Base-by-base conservation (phyloP, 2,113 vertebrate species). In the Channa argus region DNA sequence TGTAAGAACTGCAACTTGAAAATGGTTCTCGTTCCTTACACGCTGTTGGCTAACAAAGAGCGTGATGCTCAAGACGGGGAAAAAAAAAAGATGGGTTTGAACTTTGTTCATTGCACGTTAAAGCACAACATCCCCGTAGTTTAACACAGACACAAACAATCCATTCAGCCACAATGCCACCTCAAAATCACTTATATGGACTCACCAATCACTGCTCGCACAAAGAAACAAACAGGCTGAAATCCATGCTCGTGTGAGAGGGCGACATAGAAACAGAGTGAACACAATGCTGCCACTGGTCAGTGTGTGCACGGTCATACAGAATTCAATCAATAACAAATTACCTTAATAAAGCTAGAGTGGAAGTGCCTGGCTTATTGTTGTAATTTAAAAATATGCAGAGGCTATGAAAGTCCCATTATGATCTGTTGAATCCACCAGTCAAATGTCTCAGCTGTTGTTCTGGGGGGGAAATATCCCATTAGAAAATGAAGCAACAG, bases 1-100 rank as follows among this genome's bases (percentile, higher is more conserved):
- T 95, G 80, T 89, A 90, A 90, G 93, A 94, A 93, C 5, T 93
- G 91, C 92, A 95, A 93, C 93, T 94, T 69, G 92, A 94, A 86
- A 91, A 76, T 74, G 80, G 84, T 90, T 37, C 70, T 83, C 84
- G 86, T 83, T 91, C 79, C 93, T 92, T 91, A 82, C 24, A 62
- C 61, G 5, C 46, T 47, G 64, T 65, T 56, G 44, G 55, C 70
- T 43, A 53, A 78, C 60, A 73, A 65, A 74, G 64, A 49, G 59
- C 3, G 8, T 36, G 58, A 68, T 13, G 61, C 33, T 45, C 15
- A 51, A 33, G 33, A n/a, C 24, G 24, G 24, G 39, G 2, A 52
- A 54, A 37, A 15, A 15, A 50, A 55, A 33, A 13, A 52, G n/a
- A 44, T 37, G 14, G 46, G 61, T 54, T 58, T 41, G 15, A 71